Evolutionary conservation across 2,113 vertebrate species (phyloP).

Genomic region (Phyllopteryx taeniolatus): DNA sequence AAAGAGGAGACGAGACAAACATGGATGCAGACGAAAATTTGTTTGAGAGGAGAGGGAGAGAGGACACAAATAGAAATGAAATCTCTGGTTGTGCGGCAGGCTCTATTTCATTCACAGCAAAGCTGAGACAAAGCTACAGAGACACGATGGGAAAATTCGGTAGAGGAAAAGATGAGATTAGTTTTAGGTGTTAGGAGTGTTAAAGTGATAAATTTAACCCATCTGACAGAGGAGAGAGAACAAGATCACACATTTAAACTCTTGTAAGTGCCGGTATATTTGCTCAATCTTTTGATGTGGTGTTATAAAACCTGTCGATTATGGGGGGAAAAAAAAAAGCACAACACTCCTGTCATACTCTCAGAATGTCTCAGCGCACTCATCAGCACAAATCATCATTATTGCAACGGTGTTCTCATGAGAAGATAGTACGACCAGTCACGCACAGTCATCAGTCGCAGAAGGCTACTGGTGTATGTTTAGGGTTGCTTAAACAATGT

Average conservation of each 20-base stretch:
- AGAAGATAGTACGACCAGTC: background rate
- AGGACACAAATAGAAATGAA: conserved; percentile 27
- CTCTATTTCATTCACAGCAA: background rate
- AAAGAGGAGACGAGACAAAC: conserved; percentile 22
- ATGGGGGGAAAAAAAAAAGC: background rate
- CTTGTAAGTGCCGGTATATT: background rate
- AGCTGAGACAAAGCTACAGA: conserved; percentile 10
- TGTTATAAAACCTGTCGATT: background rate
- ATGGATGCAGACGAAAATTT: conserved; percentile 27
- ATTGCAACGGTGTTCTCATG: background rate
- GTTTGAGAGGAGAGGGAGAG: conserved; percentile 35
- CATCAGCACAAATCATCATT: background rate
- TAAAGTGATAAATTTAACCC: conserved; percentile 40
- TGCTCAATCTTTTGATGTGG: background rate
- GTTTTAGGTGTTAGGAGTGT: conserved; percentile 34
- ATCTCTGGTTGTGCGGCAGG: conserved; percentile 16
- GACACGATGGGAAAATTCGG: conserved; percentile 5
- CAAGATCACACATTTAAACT: conserved; percentile 27
- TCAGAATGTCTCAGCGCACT: background rate
- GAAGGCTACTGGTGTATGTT: background rate
- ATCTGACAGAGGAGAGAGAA: conserved; percentile 16
- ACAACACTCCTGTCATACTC: background rate
- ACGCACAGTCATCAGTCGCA: background rate
- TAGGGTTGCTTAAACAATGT: background rate
- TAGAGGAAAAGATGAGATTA: conserved; percentile 40